Percentiles rank a stretch among this genome's conserved stretches.
Conservation (phyloP, 2,113 vertebrate species). For the Ictidomys tridecemlineatus region DNA sequence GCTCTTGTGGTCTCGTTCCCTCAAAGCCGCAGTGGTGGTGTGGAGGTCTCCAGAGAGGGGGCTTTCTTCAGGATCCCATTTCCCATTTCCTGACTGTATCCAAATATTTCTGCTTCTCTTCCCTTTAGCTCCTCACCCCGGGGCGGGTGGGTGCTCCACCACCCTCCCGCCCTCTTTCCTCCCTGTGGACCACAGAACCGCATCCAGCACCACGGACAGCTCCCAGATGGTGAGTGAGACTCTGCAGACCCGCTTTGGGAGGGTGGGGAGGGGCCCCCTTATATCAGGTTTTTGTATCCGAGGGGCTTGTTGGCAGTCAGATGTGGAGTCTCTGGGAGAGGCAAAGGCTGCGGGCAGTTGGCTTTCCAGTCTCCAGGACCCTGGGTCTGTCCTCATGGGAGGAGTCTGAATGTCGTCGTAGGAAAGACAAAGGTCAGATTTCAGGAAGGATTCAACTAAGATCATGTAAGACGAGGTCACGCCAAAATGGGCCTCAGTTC, state of each 20-base stretch:
- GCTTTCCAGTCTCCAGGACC: neutral
- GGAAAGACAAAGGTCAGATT: neutral
- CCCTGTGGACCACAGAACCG: neutral
- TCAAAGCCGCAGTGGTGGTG: neutral
- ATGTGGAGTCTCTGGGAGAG: neutral
- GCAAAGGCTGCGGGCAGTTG: neutral
- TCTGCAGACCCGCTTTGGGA: neutral
- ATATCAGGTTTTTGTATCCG: neutral
- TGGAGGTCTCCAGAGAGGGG: constrained; percentile 28
- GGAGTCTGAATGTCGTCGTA: neutral
- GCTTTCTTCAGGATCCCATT: neutral
- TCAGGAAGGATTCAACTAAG: neutral
- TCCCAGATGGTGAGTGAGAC: constrained; percentile 53
- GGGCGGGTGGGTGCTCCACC: constrained; percentile 22
- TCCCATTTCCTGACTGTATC: constrained; percentile 29
- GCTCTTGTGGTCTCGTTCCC: neutral
- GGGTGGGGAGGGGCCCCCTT: neutral
- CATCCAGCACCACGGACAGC: constrained; percentile 82
- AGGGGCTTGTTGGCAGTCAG: neutral
- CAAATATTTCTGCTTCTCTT: constrained; percentile 68
- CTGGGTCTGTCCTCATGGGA: neutral
- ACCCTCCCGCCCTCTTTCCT: constrained; percentile 43
- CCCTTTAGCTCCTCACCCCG: constrained; percentile 62
- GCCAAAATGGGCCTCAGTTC: neutral
- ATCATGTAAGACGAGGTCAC: neutral